Evolutionary conservation across 2,797 vertebrate genomes (phyloP).

Genomic region (Synaphobranchus kaupii): DNA sequence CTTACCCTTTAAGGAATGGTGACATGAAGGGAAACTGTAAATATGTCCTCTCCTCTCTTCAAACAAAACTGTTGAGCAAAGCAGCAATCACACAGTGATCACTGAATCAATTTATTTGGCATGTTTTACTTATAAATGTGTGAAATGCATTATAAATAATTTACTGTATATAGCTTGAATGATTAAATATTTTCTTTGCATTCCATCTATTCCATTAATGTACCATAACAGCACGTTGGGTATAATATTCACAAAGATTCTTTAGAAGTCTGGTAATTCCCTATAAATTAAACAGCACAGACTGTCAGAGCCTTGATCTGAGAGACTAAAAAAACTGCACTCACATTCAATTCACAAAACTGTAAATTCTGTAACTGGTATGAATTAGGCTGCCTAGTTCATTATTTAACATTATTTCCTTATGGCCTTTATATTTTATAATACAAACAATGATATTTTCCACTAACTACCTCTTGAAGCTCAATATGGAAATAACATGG

Average conservation of each 20-base stretch:
- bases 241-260: conserved; percentile 33
- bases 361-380: background rate
- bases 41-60: conserved; percentile 41
- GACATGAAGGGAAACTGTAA: conserved; percentile 36
- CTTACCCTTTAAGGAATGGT: no score
- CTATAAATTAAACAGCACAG: conserved; percentile 34
- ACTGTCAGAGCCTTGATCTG: conserved; percentile 24
- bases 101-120: background rate
- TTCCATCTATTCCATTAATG: background rate
- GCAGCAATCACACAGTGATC: background rate
- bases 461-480: no score
- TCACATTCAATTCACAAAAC: conserved; percentile 16
- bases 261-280: conserved; percentile 18
- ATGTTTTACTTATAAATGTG: background rate
- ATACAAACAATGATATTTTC: no score
- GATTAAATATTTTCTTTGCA: background rate
- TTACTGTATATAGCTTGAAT: background rate
- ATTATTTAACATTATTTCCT: no score
- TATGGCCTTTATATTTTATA: no score
- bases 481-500: no score
- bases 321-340: conserved; percentile 14
- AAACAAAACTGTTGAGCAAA: conserved; percentile 22
- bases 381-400: background rate
- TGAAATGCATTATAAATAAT: background rate
- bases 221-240: conserved; percentile 9